phyloP scores from a whole-genome alignment of 2,113 vertebrate genomes.

The Otocyon megalotis region DNA sequence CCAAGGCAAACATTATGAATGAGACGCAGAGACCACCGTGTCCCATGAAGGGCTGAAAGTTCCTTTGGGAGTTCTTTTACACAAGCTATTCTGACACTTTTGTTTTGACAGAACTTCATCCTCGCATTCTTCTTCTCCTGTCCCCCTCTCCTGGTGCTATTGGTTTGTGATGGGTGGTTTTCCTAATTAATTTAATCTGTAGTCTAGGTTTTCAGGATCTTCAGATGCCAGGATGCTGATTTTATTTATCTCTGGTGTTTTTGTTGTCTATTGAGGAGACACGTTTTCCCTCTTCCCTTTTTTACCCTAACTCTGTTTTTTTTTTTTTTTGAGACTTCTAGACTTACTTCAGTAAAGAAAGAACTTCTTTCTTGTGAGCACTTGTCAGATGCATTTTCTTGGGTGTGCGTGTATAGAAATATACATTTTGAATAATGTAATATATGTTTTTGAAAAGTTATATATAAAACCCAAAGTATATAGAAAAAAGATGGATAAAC shows the following conservation, averaged over 20 bases:
- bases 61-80: neutral
- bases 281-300: conserved; percentile 2
- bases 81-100: neutral
- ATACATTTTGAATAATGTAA: conserved; percentile 47
- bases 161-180: conserved; percentile 45
- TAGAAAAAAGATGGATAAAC: conserved; percentile 9
- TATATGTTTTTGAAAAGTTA: neutral
- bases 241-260: conserved; percentile 72
- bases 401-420: neutral
- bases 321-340: neutral
- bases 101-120: neutral
- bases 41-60: neutral
- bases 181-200: conserved; percentile 31
- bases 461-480: neutral
- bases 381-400: conserved; percentile 50
- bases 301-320: neutral
- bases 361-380: neutral
- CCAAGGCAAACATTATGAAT: conserved; percentile 71
- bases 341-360: conserved; percentile 33
- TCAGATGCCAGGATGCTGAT: conserved; percentile 7
- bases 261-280: conserved; percentile 69
- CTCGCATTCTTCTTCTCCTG: neutral
- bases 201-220: conserved; percentile 33
- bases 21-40: conserved; percentile 52
- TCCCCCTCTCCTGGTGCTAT: neutral